These are phyloP conservation scores for Dermatophagoides farinae DNA, from an alignment of 1,140 invertebrate species.

Conservation along the genomic window DNA sequence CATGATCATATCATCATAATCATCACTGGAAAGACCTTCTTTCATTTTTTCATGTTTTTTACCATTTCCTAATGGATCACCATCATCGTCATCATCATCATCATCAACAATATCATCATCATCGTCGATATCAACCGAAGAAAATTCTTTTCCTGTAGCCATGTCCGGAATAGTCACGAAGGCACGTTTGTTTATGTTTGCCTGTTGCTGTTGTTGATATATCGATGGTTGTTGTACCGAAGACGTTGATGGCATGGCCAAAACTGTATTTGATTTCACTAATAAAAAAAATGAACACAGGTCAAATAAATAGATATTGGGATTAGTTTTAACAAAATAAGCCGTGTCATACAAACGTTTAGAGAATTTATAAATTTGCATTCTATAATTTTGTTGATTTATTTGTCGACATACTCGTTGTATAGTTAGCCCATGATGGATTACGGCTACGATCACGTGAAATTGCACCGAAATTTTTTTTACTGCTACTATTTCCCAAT, in stretches of 20 bases:
- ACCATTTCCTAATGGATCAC: neutral
- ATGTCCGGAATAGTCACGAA: neutral
- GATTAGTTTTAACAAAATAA: too few relatives aligned
- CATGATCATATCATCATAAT: neutral
- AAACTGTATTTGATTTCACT: constrained; percentile 8
- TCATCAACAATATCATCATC: too few relatives aligned
- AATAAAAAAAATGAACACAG: neutral
- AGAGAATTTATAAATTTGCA: neutral
- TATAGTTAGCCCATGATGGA: constrained; percentile 6
- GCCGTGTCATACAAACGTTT: neutral
- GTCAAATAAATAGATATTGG: neutral
- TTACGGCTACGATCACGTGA: constrained; percentile 9
- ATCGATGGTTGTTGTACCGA: neutral
- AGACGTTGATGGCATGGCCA: neutral
- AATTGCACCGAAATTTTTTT: constrained; percentile 9
- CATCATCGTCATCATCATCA: too few relatives aligned
- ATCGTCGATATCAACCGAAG: neutral
- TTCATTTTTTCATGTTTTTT: neutral
- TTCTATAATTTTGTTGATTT: too few relatives aligned
- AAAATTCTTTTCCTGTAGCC: neutral
- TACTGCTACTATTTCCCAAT: neutral
- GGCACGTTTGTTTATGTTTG: neutral
- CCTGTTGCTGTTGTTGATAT: too few relatives aligned
- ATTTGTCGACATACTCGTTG: neutral
- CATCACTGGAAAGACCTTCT: constrained; percentile 7